Evolutionary conservation across 2,888 invertebrate genomes (phyloP), one percentile per base, ranked within the genome.

Genomic region (Clistopyga incitator): DNA sequence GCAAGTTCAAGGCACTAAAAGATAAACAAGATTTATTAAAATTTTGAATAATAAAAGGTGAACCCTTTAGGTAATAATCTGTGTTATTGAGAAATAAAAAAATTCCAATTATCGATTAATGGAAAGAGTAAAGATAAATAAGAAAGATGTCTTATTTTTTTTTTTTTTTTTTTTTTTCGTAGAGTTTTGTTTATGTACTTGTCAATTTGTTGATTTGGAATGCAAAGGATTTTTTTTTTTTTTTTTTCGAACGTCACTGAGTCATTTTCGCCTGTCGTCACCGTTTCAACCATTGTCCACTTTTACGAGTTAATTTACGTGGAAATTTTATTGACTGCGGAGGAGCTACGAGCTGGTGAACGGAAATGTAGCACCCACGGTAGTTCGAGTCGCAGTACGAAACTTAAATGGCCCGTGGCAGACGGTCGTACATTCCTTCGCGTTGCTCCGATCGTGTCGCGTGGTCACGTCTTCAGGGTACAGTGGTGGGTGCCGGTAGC

Each of bases 361-460:
- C 81, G 84, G 84, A 84, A 84, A 78, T 81, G 78, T 84, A 81
- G 56, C 81, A 68, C 74, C 74, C 64, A 42, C 74, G 74, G 61
- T 23, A 68, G 54, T 64, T 23, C 56, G 72, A 74, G 72, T 77
- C 80, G 64, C 61, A 29, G 71, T 78, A 78, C 77, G 56, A 78
- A 81, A 81, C 81, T 81, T 70, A 78, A 84, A 84, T 81, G 84
- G 74, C 74, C 78, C 81, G 84, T 80, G 74, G 77, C 80, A 61
- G 54, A 56, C 67, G 74, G 74, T 78, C 80, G 84, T 81, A 84
- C 84, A 84, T 84, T 84, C 84, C 84, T 84, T 74, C 80, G 84
- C 80, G 84, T 84, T 79, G 38, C 77, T 64, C 67, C 72, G 77
- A 77, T 80, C 77, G 77, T 47, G 72, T 68, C 67, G 52, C 72